phyloP scores from a whole-genome alignment of 2,113 vertebrate species.

The Takifugu flavidus region DNA sequence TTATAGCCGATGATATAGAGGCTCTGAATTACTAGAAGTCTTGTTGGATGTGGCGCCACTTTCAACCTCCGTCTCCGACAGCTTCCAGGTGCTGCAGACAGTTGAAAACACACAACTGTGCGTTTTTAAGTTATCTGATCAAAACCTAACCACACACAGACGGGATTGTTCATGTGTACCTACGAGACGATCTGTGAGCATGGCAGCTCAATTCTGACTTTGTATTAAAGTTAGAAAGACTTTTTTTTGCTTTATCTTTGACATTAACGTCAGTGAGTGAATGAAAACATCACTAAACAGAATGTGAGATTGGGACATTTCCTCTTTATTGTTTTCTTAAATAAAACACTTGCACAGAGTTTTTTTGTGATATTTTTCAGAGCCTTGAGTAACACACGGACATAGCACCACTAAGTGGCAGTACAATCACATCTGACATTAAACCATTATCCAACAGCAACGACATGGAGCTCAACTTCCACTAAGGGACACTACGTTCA shows the following conservation, averaged over 20 bases:
- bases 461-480: slow-evolving; percentile 83
- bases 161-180: slow-evolving; percentile 30
- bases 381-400: slow-evolving; percentile 77
- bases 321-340: slow-evolving; percentile 69
- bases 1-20: neutral
- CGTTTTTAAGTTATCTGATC: slow-evolving; percentile 61
- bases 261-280: neutral
- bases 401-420: slow-evolving; percentile 79
- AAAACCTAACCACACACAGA: slow-evolving; percentile 66
- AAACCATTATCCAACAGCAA: slow-evolving; percentile 77
- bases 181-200: neutral
- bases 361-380: slow-evolving; percentile 59
- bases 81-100: slow-evolving; percentile 58
- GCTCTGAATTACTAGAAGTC: slow-evolving; percentile 5
- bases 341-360: slow-evolving; percentile 74
- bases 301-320: slow-evolving; percentile 36
- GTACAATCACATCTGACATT: slow-evolving; percentile 80
- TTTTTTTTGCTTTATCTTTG: neutral
- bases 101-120: slow-evolving; percentile 46
- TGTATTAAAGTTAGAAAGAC: neutral
- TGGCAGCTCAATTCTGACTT: neutral
- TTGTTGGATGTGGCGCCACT: slow-evolving; percentile 18
- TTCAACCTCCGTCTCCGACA: slow-evolving; percentile 10
- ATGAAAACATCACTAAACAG: slow-evolving; percentile 19
- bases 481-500: slow-evolving; percentile 80